Percentiles rank a stretch among this genome's conserved stretches.
phyloP scores from a whole-genome alignment of 2,797 vertebrate species.

The Alfaro cultratus region DNA sequence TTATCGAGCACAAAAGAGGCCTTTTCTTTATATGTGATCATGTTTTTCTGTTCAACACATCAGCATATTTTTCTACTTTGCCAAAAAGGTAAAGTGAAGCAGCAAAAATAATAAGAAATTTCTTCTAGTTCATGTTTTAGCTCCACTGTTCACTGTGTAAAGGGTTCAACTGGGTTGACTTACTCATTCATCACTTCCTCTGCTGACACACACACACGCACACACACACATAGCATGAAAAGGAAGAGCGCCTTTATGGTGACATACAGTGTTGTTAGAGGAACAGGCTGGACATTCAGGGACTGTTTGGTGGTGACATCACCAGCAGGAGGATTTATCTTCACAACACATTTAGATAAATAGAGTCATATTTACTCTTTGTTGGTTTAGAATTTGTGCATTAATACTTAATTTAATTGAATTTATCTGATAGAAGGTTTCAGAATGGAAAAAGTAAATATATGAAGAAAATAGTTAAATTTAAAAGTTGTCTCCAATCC shows the following conservation, averaged over 20 bases:
- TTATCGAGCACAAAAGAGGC: neutral
- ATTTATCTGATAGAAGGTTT: neutral
- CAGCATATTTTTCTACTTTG: neutral
- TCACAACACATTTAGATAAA: conserved; percentile 24
- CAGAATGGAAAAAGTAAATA: neutral
- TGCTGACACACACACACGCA: neutral
- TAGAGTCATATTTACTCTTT: conserved; percentile 5
- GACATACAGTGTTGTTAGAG: conserved; percentile 35
- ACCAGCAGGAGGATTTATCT: conserved; percentile 29
- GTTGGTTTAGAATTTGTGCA: neutral
- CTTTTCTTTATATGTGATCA: neutral
- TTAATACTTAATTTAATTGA: neutral
- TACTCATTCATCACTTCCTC: conserved; percentile 16
- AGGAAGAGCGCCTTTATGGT: conserved; percentile 6
- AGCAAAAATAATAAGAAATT: neutral
- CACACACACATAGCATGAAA: neutral
- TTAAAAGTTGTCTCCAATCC: neutral
- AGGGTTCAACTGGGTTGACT: conserved; percentile 1
- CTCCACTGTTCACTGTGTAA: neutral
- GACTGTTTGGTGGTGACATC: conserved; percentile 41
- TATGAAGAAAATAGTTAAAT: neutral
- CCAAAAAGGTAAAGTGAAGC: neutral
- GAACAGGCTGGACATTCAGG: conserved; percentile 42
- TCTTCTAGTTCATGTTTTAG: neutral
- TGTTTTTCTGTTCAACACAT: neutral